Evolutionary conservation across 1,140 invertebrate species (phyloP).

Genomic region (Drosophila fuyamai): DNA sequence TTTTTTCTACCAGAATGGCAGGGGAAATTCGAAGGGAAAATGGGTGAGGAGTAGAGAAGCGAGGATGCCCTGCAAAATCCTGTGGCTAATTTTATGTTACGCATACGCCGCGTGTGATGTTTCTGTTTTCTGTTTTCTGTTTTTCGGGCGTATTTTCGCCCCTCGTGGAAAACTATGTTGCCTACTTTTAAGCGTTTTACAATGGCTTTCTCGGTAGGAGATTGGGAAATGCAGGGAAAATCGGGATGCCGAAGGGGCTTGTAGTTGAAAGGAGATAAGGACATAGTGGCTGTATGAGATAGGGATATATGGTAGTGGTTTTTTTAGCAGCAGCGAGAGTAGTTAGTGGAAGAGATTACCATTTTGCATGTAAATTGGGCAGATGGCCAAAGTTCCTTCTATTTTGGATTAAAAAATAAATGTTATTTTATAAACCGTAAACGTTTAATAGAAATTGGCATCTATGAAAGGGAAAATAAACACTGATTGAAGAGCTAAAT

Average conservation of each 20-base stretch:
- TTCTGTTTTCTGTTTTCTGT: conserved; percentile 33
- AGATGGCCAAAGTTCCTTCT: conserved; percentile 4
- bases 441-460: background rate
- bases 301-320: conserved; percentile 21
- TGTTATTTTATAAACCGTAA: background rate
- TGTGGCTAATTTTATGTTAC: conserved; percentile 77
- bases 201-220: conserved; percentile 22
- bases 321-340: conserved; percentile 7
- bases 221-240: background rate
- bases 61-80: conserved; percentile 40
- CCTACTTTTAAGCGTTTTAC: conserved; percentile 76
- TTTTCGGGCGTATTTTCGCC: conserved; percentile 23
- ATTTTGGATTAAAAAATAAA: background rate
- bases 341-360: conserved; percentile 31
- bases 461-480: too few relatives aligned
- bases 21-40: background rate
- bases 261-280: background rate
- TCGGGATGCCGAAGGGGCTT: background rate
- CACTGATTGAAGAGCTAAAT: background rate
- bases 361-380: conserved; percentile 47
- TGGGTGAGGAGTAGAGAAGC: background rate
- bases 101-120: conserved; percentile 62
- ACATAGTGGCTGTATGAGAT: background rate
- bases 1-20: conserved; percentile 19
- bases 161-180: conserved; percentile 60